phyloP scores from a whole-genome alignment of 1,140 invertebrate species.

The Goniozus legneri region DNA sequence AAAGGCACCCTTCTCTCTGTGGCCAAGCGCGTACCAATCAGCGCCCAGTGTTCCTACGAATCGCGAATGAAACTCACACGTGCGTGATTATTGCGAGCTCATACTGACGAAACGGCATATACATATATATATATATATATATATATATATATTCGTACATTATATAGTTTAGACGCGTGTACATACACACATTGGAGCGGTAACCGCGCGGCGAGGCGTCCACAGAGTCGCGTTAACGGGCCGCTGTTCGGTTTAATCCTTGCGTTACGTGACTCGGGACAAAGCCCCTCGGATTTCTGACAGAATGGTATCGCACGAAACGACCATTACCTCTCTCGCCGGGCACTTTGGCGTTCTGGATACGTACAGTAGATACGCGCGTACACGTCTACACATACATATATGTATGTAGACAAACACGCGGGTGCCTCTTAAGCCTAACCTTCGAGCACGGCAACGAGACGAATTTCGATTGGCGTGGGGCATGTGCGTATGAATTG shows the following conservation, averaged over 20 bases:
- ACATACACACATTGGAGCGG: no score
- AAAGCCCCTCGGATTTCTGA: conserved; percentile 55
- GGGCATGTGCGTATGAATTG: no score
- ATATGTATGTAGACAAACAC: conserved; percentile 1
- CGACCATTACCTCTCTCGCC: conserved; percentile 44
- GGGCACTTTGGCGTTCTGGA: conserved; percentile 39
- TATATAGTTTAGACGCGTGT: no score
- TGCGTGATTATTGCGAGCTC: conserved; percentile 12
- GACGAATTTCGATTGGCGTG: no score
- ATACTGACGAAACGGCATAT: background rate
- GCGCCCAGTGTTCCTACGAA: no score
- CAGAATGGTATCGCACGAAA: conserved; percentile 53
- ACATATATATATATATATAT: conserved; percentile 1
- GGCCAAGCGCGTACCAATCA: no score
- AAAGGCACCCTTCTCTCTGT: no score
- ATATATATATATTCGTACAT: conserved; percentile 5
- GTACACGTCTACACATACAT: conserved; percentile 4
- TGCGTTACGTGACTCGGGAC: conserved; percentile 52
- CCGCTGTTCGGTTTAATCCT: conserved; percentile 49
- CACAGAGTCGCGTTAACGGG: conserved; percentile 41
- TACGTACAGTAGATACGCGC: no score
- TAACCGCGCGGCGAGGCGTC: conserved; percentile 14
- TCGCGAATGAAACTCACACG: no score
- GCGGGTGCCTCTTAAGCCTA: no score
- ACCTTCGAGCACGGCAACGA: no score